Evolutionary conservation across 2,113 vertebrate species (phyloP).

Genomic region (Mugil cephalus): DNA sequence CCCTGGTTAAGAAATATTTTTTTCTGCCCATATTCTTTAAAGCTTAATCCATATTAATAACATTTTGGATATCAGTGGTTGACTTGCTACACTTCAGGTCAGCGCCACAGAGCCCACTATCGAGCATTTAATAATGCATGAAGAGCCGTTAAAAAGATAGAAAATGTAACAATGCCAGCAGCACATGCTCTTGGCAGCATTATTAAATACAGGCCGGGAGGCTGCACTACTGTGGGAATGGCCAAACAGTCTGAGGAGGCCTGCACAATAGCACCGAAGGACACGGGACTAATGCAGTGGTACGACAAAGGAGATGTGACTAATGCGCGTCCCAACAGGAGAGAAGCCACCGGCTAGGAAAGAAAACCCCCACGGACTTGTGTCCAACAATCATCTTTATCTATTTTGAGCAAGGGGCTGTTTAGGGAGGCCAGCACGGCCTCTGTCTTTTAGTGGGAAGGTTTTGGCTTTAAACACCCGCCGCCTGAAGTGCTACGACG

Average conservation of each 20-base stretch:
- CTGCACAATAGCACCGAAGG: constrained; percentile 55
- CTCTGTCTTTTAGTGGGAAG: constrained; percentile 14
- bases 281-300: constrained; percentile 57
- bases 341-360: constrained; percentile 16
- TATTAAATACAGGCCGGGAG: constrained; percentile 18
- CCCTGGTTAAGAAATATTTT: not conserved
- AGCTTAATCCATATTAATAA: constrained; percentile 8
- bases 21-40: too few relatives aligned
- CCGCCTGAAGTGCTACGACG: constrained; percentile 32
- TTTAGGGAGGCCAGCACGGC: not conserved
- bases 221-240: constrained; percentile 31
- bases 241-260: constrained; percentile 24
- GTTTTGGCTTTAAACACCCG: constrained; percentile 36
- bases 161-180: constrained; percentile 36
- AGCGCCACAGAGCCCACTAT: constrained; percentile 9
- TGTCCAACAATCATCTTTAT: constrained; percentile 30
- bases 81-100: not conserved
- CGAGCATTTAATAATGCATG: constrained; percentile 52
- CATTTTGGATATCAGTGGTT: not conserved
- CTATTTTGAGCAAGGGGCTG: constrained; percentile 42
- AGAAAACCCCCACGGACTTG: constrained; percentile 16
- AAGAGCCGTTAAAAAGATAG: constrained; percentile 42
- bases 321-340: constrained; percentile 35
- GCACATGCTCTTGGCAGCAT: constrained; percentile 25
- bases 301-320: constrained; percentile 50